Percentiles rank a stretch among this genome's conserved stretches.
Conservation (phyloP, 2,113 vertebrate genomes). For the Cromileptes altivelis region DNA sequence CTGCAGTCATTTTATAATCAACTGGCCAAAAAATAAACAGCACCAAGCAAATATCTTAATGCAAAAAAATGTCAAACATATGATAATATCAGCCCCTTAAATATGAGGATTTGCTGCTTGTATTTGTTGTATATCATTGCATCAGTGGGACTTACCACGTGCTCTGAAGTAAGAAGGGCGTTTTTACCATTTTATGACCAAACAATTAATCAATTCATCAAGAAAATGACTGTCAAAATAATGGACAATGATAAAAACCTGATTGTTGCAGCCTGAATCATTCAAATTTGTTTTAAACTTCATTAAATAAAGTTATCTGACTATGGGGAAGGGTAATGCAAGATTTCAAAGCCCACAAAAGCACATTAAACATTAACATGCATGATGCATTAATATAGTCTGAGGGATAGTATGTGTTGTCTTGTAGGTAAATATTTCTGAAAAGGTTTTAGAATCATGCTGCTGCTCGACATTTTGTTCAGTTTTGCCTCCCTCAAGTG, state of each 20-base stretch:
- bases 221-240: neutral
- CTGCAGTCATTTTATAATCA: too few species aligned
- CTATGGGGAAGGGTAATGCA: neutral
- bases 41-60: neutral
- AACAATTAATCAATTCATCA: neutral
- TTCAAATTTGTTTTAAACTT: too few species aligned
- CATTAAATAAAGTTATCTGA: neutral
- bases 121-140: neutral
- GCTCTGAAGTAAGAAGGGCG: neutral
- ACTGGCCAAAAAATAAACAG: neutral
- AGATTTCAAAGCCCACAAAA: neutral
- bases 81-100: neutral
- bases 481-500: constrained; percentile 74
- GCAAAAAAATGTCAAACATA: neutral
- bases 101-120: neutral
- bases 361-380: neutral
- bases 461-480: constrained; percentile 21
- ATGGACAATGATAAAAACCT: neutral
- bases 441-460: neutral
- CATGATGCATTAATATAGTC: neutral
- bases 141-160: neutral
- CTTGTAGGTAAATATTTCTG: neutral
- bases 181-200: neutral
- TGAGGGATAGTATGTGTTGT: neutral
- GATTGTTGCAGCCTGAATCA: neutral